Conservation (phyloP, 2,113 vertebrate genomes). For the Neolamprologus hecqui region DNA sequence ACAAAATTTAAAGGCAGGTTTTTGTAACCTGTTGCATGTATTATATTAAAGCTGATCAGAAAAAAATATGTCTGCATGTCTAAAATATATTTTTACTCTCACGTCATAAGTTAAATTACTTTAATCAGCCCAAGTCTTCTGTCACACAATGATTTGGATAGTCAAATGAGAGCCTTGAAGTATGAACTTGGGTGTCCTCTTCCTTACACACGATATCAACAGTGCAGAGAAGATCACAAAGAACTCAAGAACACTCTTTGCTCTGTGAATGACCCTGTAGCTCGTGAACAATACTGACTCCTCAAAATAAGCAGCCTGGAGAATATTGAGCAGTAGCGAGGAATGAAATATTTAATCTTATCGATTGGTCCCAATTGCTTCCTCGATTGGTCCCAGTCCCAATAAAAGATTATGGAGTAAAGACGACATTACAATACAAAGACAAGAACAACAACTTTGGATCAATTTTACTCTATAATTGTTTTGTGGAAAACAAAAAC, state of each 20-base stretch:
- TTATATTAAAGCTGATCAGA: neutral
- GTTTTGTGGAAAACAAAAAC: fast-evolving
- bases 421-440: neutral
- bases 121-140: neutral
- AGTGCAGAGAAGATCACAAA: neutral
- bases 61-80: neutral
- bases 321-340: neutral
- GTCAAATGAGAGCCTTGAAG: neutral
- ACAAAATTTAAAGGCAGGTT: neutral
- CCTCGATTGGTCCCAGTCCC: neutral
- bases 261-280: neutral
- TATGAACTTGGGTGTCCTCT: neutral
- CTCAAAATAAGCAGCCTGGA: neutral
- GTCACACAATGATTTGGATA: neutral
- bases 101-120: neutral
- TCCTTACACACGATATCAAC: neutral
- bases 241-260: neutral
- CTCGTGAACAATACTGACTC: neutral
- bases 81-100: neutral
- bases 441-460: neutral
- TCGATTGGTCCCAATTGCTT: neutral
- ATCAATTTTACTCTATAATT: neutral
- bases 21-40: neutral
- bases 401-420: neutral
- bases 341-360: neutral